Evolutionary conservation across 2,888 invertebrate genomes (phyloP).

Genomic region (Scaptomyza parva): DNA sequence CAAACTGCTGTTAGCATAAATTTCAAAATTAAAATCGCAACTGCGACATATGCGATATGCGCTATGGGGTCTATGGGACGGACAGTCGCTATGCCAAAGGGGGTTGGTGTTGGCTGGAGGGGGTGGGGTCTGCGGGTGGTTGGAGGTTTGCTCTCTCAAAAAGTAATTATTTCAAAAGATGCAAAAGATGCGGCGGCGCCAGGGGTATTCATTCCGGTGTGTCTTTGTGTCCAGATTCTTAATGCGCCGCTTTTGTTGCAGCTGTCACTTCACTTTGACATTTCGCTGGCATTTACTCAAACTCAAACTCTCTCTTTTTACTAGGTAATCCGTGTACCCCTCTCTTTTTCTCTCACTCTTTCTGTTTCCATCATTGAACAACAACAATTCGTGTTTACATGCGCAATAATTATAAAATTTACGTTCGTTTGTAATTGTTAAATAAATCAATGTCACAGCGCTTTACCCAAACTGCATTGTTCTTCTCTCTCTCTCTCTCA

Average conservation of each 20-base stretch:
- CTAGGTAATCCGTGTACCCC: neutral
- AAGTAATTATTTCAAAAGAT: constrained; percentile 81
- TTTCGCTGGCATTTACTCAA: constrained; percentile 62
- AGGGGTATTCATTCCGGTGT: constrained; percentile 43
- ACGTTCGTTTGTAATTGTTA: constrained; percentile 75
- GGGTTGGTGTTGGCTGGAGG: constrained; percentile 28
- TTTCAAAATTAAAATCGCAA: constrained; percentile 82
- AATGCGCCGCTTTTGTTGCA: constrained; percentile 60
- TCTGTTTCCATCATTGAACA: constrained; percentile 6
- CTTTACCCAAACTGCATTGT: constrained; percentile 59
- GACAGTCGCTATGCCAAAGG: constrained; percentile 17
- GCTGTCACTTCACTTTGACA: constrained; percentile 75
- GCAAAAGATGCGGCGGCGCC: constrained; percentile 71
- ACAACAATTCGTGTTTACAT: constrained; percentile 68
- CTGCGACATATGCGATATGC: constrained; percentile 81
- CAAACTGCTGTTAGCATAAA: constrained; percentile 82
- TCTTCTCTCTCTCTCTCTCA: constrained; percentile 12
- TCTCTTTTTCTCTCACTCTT: constrained; percentile 2
- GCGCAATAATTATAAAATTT: constrained; percentile 81
- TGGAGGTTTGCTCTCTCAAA: constrained; percentile 59
- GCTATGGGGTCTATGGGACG: too few relatives aligned
- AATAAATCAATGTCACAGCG: constrained; percentile 78
- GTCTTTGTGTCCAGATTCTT: constrained; percentile 43
- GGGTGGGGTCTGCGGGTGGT: constrained; percentile 6
- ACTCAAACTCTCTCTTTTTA: neutral